Evolutionary conservation across 1,140 invertebrate genomes (phyloP).

Genomic region (Ruditapes philippinarum): DNA sequence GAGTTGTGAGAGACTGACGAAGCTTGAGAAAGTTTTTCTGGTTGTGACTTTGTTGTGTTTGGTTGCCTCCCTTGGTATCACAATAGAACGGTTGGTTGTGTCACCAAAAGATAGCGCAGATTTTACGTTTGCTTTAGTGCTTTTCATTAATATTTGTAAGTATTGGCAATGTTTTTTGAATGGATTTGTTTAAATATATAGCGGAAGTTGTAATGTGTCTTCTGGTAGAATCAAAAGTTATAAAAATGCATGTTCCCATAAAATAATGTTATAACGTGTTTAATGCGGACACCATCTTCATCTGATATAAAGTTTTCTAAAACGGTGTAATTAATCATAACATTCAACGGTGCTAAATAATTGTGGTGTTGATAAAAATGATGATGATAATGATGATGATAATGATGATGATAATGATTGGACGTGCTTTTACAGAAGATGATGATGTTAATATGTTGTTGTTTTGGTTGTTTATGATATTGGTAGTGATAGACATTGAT

Average conservation of each 20-base stretch:
- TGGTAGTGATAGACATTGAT: no score
- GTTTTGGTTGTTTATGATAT: no score
- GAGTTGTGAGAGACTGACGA: conserved; percentile 51
- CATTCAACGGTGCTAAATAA: neutral
- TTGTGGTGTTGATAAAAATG: neutral
- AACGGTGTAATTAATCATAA: neutral
- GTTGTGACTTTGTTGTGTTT: conserved; percentile 63
- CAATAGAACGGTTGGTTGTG: conserved; percentile 70
- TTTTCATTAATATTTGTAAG: conserved; percentile 79
- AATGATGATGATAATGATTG: neutral
- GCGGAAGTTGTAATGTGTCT: no score
- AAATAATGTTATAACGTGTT: no score
- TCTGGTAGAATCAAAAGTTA: no score
- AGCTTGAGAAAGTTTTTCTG: conserved; percentile 75
- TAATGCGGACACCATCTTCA: neutral
- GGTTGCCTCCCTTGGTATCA: conserved; percentile 69
- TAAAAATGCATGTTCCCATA: no score
- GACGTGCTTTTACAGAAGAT: no score
- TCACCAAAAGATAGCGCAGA: conserved; percentile 67
- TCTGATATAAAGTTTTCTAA: no score
- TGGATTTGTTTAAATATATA: no score
- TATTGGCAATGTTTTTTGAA: no score
- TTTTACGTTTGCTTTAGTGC: conserved; percentile 79
- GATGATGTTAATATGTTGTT: no score
- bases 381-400: neutral